Conservation (phyloP, 2,888 invertebrate species). For the Tinea trinotella region DNA sequence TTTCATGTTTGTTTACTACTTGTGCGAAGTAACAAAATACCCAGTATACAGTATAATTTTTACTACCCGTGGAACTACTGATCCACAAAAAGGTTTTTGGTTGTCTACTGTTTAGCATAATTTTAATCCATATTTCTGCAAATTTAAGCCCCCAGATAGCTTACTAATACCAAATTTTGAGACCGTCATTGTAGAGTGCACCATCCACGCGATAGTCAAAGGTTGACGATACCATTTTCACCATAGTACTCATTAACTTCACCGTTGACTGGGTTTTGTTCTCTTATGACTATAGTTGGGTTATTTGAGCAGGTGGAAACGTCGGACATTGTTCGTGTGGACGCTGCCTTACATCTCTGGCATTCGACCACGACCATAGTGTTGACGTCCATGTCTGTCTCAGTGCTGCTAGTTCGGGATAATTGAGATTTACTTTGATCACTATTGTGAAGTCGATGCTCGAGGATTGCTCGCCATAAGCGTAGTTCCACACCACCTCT, state of each 20-base stretch:
- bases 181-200: constrained; percentile 57
- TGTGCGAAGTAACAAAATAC: no score
- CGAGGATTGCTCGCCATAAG: constrained; percentile 86
- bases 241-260: constrained; percentile 41
- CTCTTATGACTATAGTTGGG: constrained; percentile 52
- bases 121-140: no score
- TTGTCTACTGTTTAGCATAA: no score
- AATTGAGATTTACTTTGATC: constrained; percentile 31
- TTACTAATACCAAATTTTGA: no score
- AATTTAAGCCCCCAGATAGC: no score
- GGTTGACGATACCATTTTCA: constrained; percentile 47
- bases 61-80: no score
- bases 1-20: no score
- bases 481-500: constrained; percentile 88
- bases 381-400: constrained; percentile 59
- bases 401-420: constrained; percentile 52
- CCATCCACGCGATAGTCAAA: constrained; percentile 68
- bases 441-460: constrained; percentile 58
- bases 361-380: constrained; percentile 63
- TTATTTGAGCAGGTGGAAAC: constrained; percentile 39
- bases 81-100: no score
- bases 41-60: no score
- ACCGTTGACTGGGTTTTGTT: constrained; percentile 40
- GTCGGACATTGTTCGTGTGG: constrained; percentile 7
- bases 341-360: constrained; percentile 29